Percentiles rank a stretch among this genome's conserved stretches.
Evolutionary conservation across 2,113 vertebrate genomes (phyloP).

Genomic region (Chitala chitala): DNA sequence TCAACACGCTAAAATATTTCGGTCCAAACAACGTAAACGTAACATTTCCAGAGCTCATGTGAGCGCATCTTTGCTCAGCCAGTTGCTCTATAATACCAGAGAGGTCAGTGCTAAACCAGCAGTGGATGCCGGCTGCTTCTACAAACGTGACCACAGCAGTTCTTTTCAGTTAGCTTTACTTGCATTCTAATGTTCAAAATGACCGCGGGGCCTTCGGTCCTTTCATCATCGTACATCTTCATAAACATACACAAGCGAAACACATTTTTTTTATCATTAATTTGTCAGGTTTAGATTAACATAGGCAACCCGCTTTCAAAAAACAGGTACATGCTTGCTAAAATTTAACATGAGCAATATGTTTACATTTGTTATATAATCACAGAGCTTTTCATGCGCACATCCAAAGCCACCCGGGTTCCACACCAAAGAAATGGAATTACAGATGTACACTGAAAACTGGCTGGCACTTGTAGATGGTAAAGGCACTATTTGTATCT

Average conservation of each 20-base stretch:
- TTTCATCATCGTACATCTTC: constrained; percentile 5
- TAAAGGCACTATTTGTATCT: too few relatives aligned
- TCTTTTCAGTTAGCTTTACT: background rate
- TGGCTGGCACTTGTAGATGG: too few relatives aligned
- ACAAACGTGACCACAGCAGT: background rate
- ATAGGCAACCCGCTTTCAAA: too few relatives aligned
- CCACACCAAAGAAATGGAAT: too few relatives aligned
- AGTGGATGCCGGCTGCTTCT: background rate
- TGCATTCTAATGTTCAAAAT: background rate
- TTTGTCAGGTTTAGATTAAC: constrained; percentile 31
- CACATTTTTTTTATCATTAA: constrained; percentile 34
- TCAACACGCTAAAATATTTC: too few relatives aligned
- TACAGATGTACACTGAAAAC: too few relatives aligned
- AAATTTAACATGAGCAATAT: constrained; percentile 30
- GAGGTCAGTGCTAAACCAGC: background rate
- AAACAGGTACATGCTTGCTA: too few relatives aligned
- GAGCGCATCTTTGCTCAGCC: background rate
- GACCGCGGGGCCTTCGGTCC: background rate
- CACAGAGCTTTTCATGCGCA: background rate
- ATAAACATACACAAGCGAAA: constrained; percentile 5
- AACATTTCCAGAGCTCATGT: background rate
- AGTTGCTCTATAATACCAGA: background rate
- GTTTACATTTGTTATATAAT: constrained; percentile 34
- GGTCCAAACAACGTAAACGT: too few relatives aligned
- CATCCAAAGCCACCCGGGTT: too few relatives aligned